A percentile compares a stretch with the other conserved stretches of the same genome.
These are phyloP conservation scores for Holothuria scabra DNA, from an alignment of 53 echinoderm and acorn worm genomes.

Conservation along the genomic window DNA sequence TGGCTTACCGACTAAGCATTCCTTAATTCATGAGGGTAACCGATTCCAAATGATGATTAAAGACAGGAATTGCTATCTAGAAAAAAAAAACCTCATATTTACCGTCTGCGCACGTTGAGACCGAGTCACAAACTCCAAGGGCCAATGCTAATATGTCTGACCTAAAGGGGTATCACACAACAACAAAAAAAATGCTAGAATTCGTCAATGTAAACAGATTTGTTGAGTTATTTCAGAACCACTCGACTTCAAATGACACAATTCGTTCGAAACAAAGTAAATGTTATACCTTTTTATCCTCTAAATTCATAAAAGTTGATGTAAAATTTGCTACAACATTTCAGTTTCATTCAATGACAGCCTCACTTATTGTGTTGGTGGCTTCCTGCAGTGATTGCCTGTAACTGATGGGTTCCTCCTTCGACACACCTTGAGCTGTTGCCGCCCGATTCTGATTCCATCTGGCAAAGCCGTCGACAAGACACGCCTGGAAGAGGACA, in stretches of 20 bases:
- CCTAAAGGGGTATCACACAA: too few relatives aligned
- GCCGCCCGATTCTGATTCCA: conserved; percentile 58
- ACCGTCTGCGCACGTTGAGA: too few relatives aligned
- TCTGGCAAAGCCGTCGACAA: conserved; percentile 64
- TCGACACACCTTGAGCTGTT: conserved; percentile 21
- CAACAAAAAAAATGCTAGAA: too few relatives aligned
- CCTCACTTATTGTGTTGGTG: conserved; percentile 22
- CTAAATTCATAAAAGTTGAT: neutral
- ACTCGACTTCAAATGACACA: neutral
- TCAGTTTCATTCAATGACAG: conserved; percentile 23
- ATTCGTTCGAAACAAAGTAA: neutral
- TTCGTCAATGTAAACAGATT: too few relatives aligned
- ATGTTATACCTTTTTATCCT: neutral
- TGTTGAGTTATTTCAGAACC: neutral
- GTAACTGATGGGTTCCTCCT: conserved; percentile 26
- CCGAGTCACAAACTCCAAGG: too few relatives aligned
- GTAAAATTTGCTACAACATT: neutral
- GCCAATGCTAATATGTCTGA: too few relatives aligned
- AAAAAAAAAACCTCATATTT: too few relatives aligned
- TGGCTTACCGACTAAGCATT: too few relatives aligned
- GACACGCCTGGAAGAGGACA: conserved; percentile 72
- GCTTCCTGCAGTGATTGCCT: conserved; percentile 19
- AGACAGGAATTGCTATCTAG: too few relatives aligned
- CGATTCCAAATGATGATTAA: too few relatives aligned
- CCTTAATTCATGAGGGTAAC: too few relatives aligned